Evolutionary conservation across 2,888 invertebrate species (phyloP), one percentile per base, ranked within the genome.

Genomic region (Microdon myrmicae): DNA sequence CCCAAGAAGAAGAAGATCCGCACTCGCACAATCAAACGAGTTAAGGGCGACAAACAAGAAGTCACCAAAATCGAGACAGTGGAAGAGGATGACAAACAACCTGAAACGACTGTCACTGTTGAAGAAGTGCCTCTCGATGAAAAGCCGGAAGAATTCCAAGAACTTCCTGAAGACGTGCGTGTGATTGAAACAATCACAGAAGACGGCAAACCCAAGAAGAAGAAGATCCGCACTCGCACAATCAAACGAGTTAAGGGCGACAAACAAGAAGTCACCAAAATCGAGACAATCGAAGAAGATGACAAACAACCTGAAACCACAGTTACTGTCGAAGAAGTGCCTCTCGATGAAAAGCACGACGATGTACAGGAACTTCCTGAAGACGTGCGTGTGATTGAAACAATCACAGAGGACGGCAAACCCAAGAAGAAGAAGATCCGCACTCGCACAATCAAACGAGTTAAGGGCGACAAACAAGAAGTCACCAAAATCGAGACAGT

Each of bases 251-350:
- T 47, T 23, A 55, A 47, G 45, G 54, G 54, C 6, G 45, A 32
- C 28, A 55, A 55, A 16, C 45, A 55, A 45, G 54, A 55, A 32
- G 39, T 55, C 12, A 55, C 54, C 39, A 55, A 47, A 29, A 55
- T 55, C 22, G 54, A 55, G 7, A 55, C 54, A 1, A 45, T 55
- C 8, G 54, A 55, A 16, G 54, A 55, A 34, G 54, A 39, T 34
- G 54, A 55, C 39, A 55, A 55, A 8, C 38, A 25, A 14, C 26
- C 54, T 3, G 54, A 55, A 26, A 55, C 54, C 10, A 55, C 54
- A 8, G 54, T 55, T 2, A 55, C 45, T 1, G 45, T 55, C 4
- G 54, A 47, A 39, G 54, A 55, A 28, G 16, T 14, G 3, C 54
- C 54, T 8, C 39, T 55, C 1, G 54, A 55, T 1, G 55, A 55